Base-by-base conservation (phyloP, 2,113 vertebrate genomes). In the Lepidothrix coronata region DNA sequence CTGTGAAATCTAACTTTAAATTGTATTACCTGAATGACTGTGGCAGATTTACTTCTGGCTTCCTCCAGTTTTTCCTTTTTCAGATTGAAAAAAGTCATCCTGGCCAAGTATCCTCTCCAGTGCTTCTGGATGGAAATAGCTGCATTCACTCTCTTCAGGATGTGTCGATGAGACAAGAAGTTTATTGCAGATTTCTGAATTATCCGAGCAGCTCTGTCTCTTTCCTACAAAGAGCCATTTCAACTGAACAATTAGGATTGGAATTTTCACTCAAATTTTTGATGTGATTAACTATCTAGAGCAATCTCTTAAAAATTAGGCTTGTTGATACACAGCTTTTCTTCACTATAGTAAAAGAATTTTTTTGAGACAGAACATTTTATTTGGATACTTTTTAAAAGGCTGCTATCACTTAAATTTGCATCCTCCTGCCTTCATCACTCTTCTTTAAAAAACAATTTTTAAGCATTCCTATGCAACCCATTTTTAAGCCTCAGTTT, bases 11-110 rank as follows among this genome's bases (percentile, higher is more conserved):
- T 78, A 7, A 61, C 11, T 86, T 89, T 58, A 33, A 21, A 65
- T 78, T 82, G 5, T 76, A 48, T 62, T 94, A 99, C 99, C 98
- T 99, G 99, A 94, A 99, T 98, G 73, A 98, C 19, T 5, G 80
- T 95, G 43, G 99, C 98, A 49, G 99, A 98, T 78, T 94, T 66
- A 61, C 88, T 94, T 80, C 94, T 98, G 67, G 92, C 52, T 94
- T 97, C 97, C 37, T 97, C 95, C 57, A 97, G 54, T 25, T 93
- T 97, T 73, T 97, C 85, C 67, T 94, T 96, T 96, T 96, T 98
- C 58, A 97, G 78, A 48, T 88, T 87, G 72, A 96, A 95, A 30
- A 98, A 49, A 72, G 92, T 76, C 83, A 85, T 97, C 41, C 97
- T 97, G 22, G 97, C 97, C 30, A 91, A 76, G 61, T 96, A 88